Evolutionary conservation across 2,888 invertebrate species (phyloP).

Genomic region (Dioctria rufipes): DNA sequence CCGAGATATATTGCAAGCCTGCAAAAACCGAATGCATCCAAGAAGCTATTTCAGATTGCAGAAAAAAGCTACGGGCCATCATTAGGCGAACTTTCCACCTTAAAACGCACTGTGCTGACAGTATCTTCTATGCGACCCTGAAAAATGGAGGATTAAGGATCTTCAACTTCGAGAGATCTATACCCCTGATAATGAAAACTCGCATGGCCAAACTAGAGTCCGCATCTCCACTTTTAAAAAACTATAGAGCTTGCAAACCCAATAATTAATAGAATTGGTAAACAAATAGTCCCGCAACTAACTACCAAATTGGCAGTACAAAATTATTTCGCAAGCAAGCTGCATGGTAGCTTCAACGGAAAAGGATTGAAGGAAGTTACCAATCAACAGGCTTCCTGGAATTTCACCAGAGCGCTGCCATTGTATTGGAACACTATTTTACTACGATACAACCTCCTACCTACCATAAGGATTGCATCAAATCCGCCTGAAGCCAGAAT

Average conservation of each 20-base stretch:
- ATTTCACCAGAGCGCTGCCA: background rate
- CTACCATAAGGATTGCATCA: background rate
- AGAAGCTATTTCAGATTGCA: background rate
- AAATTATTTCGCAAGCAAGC: background rate
- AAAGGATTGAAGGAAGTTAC: background rate
- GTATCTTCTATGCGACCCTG: too few species aligned
- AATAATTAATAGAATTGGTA: too few species aligned
- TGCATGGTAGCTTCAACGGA: background rate
- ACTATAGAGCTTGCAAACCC: background rate
- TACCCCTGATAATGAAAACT: too few species aligned
- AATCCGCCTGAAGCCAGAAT: background rate
- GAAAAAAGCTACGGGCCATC: background rate
- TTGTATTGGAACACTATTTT: background rate
- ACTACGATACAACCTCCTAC: background rate
- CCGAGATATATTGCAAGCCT: slow-evolving; percentile 7
- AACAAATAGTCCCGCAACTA: too few species aligned
- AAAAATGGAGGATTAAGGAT: too few species aligned
- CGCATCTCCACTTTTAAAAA: too few species aligned
- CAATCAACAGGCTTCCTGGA: background rate
- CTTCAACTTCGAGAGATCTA: too few species aligned
- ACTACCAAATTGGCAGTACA: too few species aligned
- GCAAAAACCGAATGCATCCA: background rate
- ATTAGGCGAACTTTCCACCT: too few species aligned
- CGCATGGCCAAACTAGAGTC: too few species aligned
- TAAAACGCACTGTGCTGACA: too few species aligned